phyloP scores from a whole-genome alignment of 1,140 invertebrate genomes.

The Zaprionus ornatus region DNA sequence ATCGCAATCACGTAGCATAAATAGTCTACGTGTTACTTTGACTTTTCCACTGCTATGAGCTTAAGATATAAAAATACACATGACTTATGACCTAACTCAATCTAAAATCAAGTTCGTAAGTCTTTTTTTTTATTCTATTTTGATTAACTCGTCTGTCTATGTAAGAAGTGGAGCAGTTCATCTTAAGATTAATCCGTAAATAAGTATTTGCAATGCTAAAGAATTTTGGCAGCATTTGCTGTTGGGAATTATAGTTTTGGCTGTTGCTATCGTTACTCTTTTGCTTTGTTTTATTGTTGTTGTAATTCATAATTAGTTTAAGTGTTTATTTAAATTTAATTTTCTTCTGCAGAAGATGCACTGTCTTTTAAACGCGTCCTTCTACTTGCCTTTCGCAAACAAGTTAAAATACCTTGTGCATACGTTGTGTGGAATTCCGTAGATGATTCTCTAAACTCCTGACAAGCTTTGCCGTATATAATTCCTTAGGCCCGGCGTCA shows the following conservation, averaged over 20 bases:
- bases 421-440: neutral
- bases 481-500: neutral
- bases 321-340: neutral
- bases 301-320: neutral
- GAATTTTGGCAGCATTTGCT: neutral
- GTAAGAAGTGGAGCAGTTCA: neutral
- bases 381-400: neutral
- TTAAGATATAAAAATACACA: conserved; percentile 5
- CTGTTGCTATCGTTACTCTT: neutral
- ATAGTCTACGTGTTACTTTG: conserved; percentile 32
- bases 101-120: neutral
- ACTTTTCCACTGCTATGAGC: conserved; percentile 5
- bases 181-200: no score
- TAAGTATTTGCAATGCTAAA: no score
- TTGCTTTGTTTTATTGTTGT: no score
- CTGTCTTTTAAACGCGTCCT: neutral
- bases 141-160: neutral
- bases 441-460: neutral
- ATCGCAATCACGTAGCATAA: conserved; percentile 15
- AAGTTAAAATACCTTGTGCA: neutral
- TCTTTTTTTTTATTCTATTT: neutral
- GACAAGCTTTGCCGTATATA: neutral
- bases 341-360: neutral
- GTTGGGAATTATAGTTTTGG: neutral
- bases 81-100: conserved; percentile 22